Evolutionary conservation across 1,140 invertebrate genomes (phyloP).

Genomic region (Papilio dardanus): DNA sequence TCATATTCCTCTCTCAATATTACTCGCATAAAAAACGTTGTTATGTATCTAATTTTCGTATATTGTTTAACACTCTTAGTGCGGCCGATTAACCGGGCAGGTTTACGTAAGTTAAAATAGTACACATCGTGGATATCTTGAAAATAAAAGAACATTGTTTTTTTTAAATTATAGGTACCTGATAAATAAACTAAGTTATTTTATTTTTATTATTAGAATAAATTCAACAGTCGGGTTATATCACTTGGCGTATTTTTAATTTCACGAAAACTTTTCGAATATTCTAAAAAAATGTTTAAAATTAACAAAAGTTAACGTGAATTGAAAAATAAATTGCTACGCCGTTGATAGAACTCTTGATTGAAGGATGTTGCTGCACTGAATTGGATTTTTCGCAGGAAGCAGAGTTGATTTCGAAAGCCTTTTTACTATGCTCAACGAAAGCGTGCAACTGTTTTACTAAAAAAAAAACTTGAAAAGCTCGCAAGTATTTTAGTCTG

Average conservation of each 20-base stretch:
- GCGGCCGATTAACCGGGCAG: background rate
- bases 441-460: slow-evolving; percentile 18
- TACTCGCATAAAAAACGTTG: background rate
- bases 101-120: too few relatives aligned
- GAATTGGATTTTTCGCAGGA: slow-evolving; percentile 18
- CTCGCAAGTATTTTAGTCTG: background rate
- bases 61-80: background rate
- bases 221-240: too few relatives aligned
- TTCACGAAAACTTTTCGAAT: background rate
- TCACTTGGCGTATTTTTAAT: background rate
- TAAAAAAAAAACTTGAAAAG: slow-evolving; percentile 9
- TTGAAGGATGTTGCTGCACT: slow-evolving; percentile 20
- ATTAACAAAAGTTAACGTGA: slow-evolving; percentile 23
- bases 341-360: slow-evolving; percentile 15
- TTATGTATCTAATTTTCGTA: background rate
- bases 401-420: slow-evolving; percentile 19
- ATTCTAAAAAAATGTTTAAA: background rate
- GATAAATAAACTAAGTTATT: too few relatives aligned
- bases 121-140: too few relatives aligned
- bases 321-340: slow-evolving; percentile 22
- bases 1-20: slow-evolving; percentile 14
- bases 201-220: background rate
- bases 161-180: too few relatives aligned
- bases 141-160: too few relatives aligned
- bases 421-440: slow-evolving; percentile 13